These are phyloP conservation scores for Clarias pachynema DNA, from an alignment of 2,797 vertebrate genomes.

Conservation along the genomic window DNA sequence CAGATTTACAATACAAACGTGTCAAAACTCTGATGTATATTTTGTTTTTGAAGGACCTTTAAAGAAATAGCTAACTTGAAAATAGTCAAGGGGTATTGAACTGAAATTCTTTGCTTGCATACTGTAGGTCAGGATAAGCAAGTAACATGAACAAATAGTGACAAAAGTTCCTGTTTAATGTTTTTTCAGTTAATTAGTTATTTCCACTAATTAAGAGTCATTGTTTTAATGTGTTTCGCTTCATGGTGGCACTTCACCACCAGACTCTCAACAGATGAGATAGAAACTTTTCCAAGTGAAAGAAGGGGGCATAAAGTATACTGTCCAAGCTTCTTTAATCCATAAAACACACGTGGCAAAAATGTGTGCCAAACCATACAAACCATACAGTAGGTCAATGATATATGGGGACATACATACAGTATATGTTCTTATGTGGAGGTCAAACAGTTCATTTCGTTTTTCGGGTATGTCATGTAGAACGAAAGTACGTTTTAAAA, in stretches of 20 bases:
- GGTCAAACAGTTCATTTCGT: too few relatives aligned
- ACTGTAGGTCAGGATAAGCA: not conserved
- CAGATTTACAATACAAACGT: not conserved
- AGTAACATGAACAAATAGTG: not conserved
- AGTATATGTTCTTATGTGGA: too few relatives aligned
- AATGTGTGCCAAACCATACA: too few relatives aligned
- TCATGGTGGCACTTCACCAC: not conserved
- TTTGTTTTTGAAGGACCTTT: constrained; percentile 15
- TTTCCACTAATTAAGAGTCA: not conserved
- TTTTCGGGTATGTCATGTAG: too few relatives aligned
- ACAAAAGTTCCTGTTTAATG: not conserved
- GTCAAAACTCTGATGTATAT: constrained; percentile 32
- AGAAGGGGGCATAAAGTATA: not conserved
- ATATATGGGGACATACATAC: too few relatives aligned
- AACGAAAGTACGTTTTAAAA: too few relatives aligned
- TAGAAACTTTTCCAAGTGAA: not conserved
- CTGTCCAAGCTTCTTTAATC: not conserved
- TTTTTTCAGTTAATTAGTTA: not conserved
- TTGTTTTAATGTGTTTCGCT: constrained; percentile 1
- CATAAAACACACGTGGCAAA: too few relatives aligned
- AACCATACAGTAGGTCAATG: too few relatives aligned
- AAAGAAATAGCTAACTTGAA: constrained; percentile 11
- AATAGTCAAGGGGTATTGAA: not conserved
- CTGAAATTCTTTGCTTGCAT: not conserved
- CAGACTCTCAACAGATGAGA: not conserved